These are phyloP conservation scores for Tenualosa thibaudeaui DNA, from an alignment of 2,797 vertebrate genomes.

Conservation along the genomic window DNA sequence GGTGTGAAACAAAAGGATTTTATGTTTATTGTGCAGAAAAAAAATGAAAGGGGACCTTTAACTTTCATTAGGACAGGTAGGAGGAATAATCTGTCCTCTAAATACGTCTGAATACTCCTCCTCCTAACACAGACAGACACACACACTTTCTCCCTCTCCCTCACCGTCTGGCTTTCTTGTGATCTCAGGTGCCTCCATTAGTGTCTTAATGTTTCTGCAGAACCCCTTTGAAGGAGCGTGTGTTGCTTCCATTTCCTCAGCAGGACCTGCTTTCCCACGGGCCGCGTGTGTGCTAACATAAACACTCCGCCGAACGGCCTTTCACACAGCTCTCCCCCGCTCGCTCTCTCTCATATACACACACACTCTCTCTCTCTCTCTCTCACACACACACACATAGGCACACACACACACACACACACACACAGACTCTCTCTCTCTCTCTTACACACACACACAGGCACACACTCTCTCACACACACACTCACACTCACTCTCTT, in stretches of 20 bases:
- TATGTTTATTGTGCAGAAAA: not conserved
- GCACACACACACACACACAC: conserved; percentile 25
- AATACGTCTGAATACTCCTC: not conserved
- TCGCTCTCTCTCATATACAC: not conserved
- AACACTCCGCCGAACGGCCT: conserved; percentile 22
- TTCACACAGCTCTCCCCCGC: conserved; percentile 18
- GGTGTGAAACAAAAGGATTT: too few species aligned
- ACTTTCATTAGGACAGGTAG: not conserved
- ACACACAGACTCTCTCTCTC: too few species aligned
- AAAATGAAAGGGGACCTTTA: not conserved
- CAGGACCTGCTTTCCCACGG: not conserved
- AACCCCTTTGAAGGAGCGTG: conserved; percentile 34
- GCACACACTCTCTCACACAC: not conserved
- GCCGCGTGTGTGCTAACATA: not conserved
- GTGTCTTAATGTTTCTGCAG: conserved; percentile 55
- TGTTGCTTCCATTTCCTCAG: conserved; percentile 16
- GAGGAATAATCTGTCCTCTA: conserved; percentile 23
- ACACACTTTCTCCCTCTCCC: not conserved
- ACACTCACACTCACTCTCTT: conserved; percentile 35
- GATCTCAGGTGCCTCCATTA: conserved; percentile 49
- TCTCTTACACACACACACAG: too few species aligned
- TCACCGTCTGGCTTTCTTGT: conserved; percentile 46
- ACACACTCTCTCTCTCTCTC: conserved; percentile 40
- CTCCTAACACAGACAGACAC: not conserved
- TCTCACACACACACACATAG: conserved; percentile 9